phyloP scores from a whole-genome alignment of 2,113 vertebrate species.

The Hippolais icterina region DNA sequence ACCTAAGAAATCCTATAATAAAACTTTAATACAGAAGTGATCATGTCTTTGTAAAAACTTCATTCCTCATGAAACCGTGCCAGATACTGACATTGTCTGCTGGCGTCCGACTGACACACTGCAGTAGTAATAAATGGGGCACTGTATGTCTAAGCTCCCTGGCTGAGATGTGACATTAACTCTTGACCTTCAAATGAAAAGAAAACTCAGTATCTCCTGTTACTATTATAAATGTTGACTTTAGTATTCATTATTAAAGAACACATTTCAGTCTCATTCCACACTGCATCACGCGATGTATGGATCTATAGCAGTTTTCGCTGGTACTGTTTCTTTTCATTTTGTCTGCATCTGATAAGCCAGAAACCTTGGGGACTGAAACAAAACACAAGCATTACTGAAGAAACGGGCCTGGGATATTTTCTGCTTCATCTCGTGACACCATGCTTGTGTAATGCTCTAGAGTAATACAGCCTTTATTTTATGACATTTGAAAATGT shows the following conservation, averaged over 20 bases:
- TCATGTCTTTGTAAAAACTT: neutral
- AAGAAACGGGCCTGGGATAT: slow-evolving; percentile 1
- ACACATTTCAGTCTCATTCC: slow-evolving; percentile 37
- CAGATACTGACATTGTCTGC: neutral
- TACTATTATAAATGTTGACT: slow-evolving; percentile 63
- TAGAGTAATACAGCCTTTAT: neutral
- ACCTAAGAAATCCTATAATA: neutral
- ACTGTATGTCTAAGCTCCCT: slow-evolving; percentile 37
- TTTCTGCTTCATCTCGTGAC: slow-evolving; percentile 25
- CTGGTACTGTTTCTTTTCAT: slow-evolving; percentile 57
- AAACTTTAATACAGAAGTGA: neutral
- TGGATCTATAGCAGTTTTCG: slow-evolving; percentile 32
- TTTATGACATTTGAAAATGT: neutral
- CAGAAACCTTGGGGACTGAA: slow-evolving; percentile 46
- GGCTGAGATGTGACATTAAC: slow-evolving; percentile 40
- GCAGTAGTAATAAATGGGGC: slow-evolving; percentile 38
- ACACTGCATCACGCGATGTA: neutral
- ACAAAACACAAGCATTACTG: slow-evolving; percentile 8
- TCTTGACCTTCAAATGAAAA: slow-evolving; percentile 64
- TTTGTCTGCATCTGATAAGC: slow-evolving; percentile 67
- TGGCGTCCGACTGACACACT: neutral
- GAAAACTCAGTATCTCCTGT: slow-evolving; percentile 59
- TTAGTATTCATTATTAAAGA: slow-evolving; percentile 62
- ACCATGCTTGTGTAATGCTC: neutral
- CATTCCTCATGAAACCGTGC: neutral